Evolutionary conservation across 2,888 invertebrate species (phyloP), one percentile per base, ranked within the genome.

Genomic region (Himalopsyche kuldschensis): DNA sequence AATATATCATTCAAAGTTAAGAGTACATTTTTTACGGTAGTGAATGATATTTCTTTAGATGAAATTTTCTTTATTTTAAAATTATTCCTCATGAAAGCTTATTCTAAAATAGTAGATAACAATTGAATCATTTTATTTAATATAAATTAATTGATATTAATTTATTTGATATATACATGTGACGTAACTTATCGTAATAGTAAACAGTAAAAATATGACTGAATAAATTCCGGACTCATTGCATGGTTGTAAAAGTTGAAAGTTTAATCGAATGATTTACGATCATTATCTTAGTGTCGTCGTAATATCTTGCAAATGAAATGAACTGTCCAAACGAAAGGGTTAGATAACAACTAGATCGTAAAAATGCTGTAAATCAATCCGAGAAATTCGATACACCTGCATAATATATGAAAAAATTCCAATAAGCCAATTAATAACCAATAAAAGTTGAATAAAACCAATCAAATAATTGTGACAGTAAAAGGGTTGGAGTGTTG

Each of bases 331-430:
- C 55, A 30, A 30, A 17, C 17, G 47, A 78, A 84, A 78, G 82
- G 81, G 81, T 84, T 82, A 75, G 63, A 78, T 78, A 46, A 77
- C 78, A 35, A 55, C 55, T 27, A 17, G 10, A 46, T 80, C 80
- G 76, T 76, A 77, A 75, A 80, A 83, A 83, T 30, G 41, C 32
- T 31, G 80, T 78, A 80, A 85, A 83, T 85, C 83, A 85, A 84
- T 82, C 77, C 76, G 20, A 20, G 83, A 81, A 81, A 85, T 85
- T 84, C 83, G 85, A 81, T 79, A 83, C 85, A 85, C 85, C 85
- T 85, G 85, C 86, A 86, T 84, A 41, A 75, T 63, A 20, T 75
- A 63, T 20, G 78, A 47, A 63, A 63, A n/a, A 46, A 81, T 75
- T 81, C 83, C 80, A 41, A 80, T 77, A 24, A 76, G 79, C 81